A percentile compares a stretch with the other conserved stretches of the same genome.
These are phyloP conservation scores for Acanthosepion lycidas DNA, from an alignment of 2,888 invertebrate species.

Conservation along the genomic window DNA sequence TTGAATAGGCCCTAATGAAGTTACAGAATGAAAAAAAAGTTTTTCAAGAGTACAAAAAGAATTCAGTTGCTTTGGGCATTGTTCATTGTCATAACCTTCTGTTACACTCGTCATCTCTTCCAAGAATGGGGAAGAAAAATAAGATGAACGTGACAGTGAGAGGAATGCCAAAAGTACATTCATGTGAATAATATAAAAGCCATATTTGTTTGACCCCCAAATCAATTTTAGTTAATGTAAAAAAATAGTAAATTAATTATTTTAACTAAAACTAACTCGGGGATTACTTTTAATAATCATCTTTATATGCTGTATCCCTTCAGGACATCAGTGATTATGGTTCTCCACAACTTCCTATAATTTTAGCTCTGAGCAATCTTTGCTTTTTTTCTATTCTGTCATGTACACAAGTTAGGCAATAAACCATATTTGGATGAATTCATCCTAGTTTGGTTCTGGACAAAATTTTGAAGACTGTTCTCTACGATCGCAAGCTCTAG, in stretches of 20 bases:
- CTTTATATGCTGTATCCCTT: too few relatives aligned
- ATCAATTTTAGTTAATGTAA: neutral
- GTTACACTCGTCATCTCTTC: neutral
- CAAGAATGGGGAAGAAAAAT: neutral
- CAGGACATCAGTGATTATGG: too few relatives aligned
- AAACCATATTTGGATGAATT: too few relatives aligned
- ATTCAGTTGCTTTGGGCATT: neutral
- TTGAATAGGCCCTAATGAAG: neutral
- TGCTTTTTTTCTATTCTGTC: too few relatives aligned
- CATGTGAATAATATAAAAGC: neutral
- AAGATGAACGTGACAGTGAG: neutral
- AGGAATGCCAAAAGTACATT: neutral
- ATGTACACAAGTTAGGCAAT: too few relatives aligned
- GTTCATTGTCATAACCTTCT: neutral
- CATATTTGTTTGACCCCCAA: neutral
- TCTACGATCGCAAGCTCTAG: too few relatives aligned
- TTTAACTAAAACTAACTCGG: too few relatives aligned
- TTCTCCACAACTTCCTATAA: too few relatives aligned
- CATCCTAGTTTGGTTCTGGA: too few relatives aligned
- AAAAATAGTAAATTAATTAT: neutral
- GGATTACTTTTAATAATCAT: too few relatives aligned
- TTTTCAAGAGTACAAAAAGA: neutral
- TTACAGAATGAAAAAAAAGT: neutral
- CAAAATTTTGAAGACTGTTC: too few relatives aligned
- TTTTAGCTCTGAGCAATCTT: too few relatives aligned